These are phyloP conservation scores for Abramis brama DNA, from an alignment of 2,113 vertebrate genomes.

Conservation along the genomic window DNA sequence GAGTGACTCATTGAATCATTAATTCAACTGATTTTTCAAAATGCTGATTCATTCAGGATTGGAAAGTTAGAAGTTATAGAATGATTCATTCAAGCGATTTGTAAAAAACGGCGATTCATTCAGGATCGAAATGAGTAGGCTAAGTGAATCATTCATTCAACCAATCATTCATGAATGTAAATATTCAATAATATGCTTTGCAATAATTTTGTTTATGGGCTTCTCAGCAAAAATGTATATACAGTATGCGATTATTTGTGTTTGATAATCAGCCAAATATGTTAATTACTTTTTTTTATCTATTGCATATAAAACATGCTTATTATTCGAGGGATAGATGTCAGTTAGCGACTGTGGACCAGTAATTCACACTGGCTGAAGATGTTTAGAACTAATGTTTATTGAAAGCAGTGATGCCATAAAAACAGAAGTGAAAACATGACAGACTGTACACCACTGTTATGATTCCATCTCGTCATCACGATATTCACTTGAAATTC, in stretches of 20 bases:
- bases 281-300: neutral
- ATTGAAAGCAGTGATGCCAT: constrained; percentile 15
- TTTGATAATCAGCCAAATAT: neutral
- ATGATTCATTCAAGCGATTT: neutral
- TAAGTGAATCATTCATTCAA: neutral
- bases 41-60: neutral
- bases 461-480: neutral
- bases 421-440: neutral
- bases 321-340: neutral
- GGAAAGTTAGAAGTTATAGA: neutral
- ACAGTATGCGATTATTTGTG: neutral
- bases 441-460: neutral
- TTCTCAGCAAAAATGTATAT: neutral
- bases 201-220: neutral
- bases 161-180: too few species aligned
- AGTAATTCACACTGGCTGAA: neutral
- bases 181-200: neutral
- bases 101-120: neutral
- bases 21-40: neutral
- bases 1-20: neutral
- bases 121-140: neutral
- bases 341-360: neutral
- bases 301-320: neutral
- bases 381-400: neutral
- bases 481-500: constrained; percentile 5